Percentiles rank a stretch among this genome's conserved stretches.
Evolutionary conservation across 2,113 vertebrate species (phyloP).

Genomic region (Aepyceros melampus): DNA sequence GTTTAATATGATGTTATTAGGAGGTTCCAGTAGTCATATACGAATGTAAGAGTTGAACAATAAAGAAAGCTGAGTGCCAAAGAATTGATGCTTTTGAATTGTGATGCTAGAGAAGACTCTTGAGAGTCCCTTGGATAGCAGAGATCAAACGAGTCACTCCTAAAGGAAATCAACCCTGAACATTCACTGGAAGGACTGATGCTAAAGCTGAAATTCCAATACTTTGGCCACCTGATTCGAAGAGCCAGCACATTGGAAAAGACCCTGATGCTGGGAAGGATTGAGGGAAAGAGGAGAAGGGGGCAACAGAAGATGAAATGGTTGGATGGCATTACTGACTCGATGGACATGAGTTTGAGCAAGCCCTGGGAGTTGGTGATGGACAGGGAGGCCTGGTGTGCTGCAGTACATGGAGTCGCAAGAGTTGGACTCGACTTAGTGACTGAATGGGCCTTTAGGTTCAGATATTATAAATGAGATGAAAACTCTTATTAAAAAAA

Average conservation of each 20-base stretch:
- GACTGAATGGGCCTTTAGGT: neutral
- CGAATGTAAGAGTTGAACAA: neutral
- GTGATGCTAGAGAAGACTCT: neutral
- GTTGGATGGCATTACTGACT: neutral
- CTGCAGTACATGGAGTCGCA: neutral
- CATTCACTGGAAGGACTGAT: neutral
- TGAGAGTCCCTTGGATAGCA: neutral
- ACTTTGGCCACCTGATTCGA: neutral
- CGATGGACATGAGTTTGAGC: neutral
- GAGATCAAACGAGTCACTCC: neutral
- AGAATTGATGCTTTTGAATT: neutral
- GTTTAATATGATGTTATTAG: neutral
- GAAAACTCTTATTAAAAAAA: neutral
- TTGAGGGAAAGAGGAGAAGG: neutral
- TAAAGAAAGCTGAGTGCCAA: accelerated
- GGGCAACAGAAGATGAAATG: neutral
- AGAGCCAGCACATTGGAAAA: neutral
- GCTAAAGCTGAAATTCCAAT: neutral
- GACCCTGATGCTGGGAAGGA: neutral
- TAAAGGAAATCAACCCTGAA: neutral
- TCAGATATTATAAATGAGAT: neutral
- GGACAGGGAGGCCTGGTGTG: neutral
- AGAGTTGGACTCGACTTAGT: neutral
- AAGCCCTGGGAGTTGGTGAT: neutral
- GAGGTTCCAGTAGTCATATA: neutral